phyloP scores from a whole-genome alignment of 2,113 vertebrate species.

The Sceloporus undulatus region DNA sequence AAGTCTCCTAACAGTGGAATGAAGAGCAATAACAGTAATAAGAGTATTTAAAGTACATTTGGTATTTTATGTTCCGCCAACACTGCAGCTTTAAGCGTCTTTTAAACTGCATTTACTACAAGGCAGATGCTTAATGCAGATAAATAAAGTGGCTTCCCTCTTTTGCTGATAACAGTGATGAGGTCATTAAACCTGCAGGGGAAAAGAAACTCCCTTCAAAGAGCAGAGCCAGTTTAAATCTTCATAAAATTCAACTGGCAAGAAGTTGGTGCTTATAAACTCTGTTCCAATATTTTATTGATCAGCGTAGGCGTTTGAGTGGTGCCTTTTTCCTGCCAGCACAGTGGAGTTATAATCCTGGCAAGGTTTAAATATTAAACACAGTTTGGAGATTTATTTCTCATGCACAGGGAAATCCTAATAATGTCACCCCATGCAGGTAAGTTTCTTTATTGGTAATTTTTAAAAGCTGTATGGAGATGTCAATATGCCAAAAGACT shows the following conservation, averaged over 20 bases:
- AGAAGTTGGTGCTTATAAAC: background rate
- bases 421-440: conserved; percentile 35
- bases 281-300: conserved; percentile 58
- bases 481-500: conserved; percentile 19
- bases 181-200: conserved; percentile 28
- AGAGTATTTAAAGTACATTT: background rate
- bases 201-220: conserved; percentile 12
- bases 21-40: background rate
- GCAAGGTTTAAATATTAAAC: conserved; percentile 66
- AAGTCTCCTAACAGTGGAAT: background rate
- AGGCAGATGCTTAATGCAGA: conserved; percentile 33
- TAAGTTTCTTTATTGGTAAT: conserved; percentile 52
- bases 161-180: conserved; percentile 27
- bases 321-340: conserved; percentile 33
- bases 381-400: conserved; percentile 56
- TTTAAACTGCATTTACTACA: conserved; percentile 17
- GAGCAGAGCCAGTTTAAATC: conserved; percentile 40
- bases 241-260: conserved; percentile 45
- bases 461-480: conserved; percentile 51
- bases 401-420: conserved; percentile 48
- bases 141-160: conserved; percentile 37
- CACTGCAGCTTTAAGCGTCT: background rate
- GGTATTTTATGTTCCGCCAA: background rate
- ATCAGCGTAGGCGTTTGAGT: conserved; percentile 31
- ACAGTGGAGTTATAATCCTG: conserved; percentile 39